phyloP scores from a whole-genome alignment of 92 coral and sea anemone species.

The Palythoa grandis region DNA sequence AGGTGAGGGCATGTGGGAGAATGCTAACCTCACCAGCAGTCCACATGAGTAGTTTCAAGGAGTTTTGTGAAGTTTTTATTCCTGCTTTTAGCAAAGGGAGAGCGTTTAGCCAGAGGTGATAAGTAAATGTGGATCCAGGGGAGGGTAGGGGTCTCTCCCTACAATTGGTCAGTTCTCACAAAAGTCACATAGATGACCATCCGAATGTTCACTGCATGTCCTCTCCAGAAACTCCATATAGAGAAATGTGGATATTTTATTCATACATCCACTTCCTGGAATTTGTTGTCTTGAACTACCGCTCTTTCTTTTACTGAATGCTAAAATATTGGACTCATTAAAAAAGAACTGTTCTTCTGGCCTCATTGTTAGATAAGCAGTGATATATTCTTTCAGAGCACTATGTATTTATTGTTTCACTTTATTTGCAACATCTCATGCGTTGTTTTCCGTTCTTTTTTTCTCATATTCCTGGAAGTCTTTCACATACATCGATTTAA shows the following conservation, averaged over 20 bases:
- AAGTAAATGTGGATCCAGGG: too few species aligned
- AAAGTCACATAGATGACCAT: conserved; percentile 50
- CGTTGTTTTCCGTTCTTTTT: background rate
- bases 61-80: too few species aligned
- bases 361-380: conserved; percentile 2
- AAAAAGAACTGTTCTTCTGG: conserved; percentile 10
- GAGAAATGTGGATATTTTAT: conserved; percentile 23
- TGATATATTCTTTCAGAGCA: conserved; percentile 2
- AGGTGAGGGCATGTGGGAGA: too few species aligned
- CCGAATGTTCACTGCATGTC: conserved; percentile 28
- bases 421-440: background rate
- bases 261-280: background rate
- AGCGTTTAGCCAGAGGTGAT: too few species aligned
- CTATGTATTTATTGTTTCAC: conserved; percentile 12
- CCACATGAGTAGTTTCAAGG: too few species aligned
- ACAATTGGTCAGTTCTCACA: conserved; percentile 48
- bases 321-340: conserved; percentile 11
- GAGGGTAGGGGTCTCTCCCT: too few species aligned
- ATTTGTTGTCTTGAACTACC: background rate
- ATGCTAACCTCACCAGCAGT: too few species aligned
- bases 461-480: conserved; percentile 38
- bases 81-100: too few species aligned
- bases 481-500: conserved; percentile 16
- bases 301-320: background rate
- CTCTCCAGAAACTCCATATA: conserved; percentile 45